A percentile compares a stretch with the other conserved stretches of the same genome.
Conservation (phyloP, 2,888 invertebrate genomes). For the Alentia gelatinosa region DNA sequence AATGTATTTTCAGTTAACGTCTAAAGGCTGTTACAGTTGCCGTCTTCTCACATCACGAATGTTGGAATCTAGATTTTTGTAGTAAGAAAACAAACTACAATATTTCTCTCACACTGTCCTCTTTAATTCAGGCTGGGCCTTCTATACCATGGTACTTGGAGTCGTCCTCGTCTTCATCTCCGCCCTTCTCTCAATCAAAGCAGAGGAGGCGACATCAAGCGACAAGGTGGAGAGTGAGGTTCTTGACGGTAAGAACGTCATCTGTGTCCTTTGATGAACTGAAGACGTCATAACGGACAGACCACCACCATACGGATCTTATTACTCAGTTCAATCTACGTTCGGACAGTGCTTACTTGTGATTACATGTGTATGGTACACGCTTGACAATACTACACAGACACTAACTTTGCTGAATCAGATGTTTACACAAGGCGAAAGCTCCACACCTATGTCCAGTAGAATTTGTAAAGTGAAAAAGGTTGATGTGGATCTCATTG, state of each 20-base stretch:
- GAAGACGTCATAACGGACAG: background rate
- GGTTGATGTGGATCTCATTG: too few species aligned
- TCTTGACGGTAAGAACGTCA: conserved; percentile 90
- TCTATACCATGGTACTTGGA: conserved; percentile 87
- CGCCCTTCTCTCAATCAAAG: conserved; percentile 88
- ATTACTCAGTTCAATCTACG: background rate
- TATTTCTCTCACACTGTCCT: too few species aligned
- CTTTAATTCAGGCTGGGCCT: conserved; percentile 85
- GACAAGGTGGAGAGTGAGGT: conserved; percentile 91
- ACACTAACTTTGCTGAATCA: too few species aligned
- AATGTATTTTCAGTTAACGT: too few species aligned
- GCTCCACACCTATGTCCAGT: too few species aligned
- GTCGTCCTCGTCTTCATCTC: conserved; percentile 87
- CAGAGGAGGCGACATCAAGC: conserved; percentile 90
- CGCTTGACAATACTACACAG: too few species aligned
- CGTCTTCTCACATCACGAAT: too few species aligned
- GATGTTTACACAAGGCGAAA: too few species aligned
- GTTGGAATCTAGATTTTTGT: too few species aligned
- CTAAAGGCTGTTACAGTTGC: too few species aligned
- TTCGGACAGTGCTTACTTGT: background rate
- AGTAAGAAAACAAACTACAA: too few species aligned
- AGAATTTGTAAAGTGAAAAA: too few species aligned
- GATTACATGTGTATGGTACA: background rate
- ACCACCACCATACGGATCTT: background rate
- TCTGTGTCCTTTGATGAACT: conserved; percentile 85